phyloP scores from a whole-genome alignment of 2,888 invertebrate genomes.

The Limnephilus auricula region DNA sequence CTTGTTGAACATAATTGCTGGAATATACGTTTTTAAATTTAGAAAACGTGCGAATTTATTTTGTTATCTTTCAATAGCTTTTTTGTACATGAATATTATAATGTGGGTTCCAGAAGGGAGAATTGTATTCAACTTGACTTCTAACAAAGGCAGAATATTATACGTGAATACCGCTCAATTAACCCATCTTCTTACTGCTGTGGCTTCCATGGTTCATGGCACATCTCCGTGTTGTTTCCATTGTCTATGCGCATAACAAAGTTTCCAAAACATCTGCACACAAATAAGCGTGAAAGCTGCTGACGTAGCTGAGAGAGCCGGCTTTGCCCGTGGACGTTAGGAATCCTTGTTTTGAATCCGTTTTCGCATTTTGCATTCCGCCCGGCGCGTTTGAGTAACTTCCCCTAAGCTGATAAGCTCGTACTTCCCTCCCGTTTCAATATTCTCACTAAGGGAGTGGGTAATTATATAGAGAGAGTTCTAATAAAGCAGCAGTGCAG shows the following conservation, averaged over 20 bases:
- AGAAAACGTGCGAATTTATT: too few species aligned
- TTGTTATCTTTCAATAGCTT: too few species aligned
- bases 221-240: too few species aligned
- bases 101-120: too few species aligned
- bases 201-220: too few species aligned
- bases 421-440: background rate
- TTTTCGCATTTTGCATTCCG: background rate
- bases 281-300: background rate
- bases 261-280: background rate
- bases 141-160: too few species aligned
- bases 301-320: background rate
- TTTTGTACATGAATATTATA: too few species aligned
- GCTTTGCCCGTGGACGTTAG: background rate
- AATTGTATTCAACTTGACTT: too few species aligned
- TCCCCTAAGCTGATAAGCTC: background rate
- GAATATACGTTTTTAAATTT: too few species aligned
- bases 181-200: too few species aligned
- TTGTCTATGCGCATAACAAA: background rate
- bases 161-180: too few species aligned
- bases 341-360: background rate
- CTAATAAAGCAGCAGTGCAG: background rate
- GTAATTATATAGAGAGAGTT: background rate
- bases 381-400: background rate
- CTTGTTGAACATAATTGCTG: too few species aligned
- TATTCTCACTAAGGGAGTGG: background rate